Base-by-base conservation (phyloP, 2,888 invertebrate genomes). In the Macropis europaea region DNA sequence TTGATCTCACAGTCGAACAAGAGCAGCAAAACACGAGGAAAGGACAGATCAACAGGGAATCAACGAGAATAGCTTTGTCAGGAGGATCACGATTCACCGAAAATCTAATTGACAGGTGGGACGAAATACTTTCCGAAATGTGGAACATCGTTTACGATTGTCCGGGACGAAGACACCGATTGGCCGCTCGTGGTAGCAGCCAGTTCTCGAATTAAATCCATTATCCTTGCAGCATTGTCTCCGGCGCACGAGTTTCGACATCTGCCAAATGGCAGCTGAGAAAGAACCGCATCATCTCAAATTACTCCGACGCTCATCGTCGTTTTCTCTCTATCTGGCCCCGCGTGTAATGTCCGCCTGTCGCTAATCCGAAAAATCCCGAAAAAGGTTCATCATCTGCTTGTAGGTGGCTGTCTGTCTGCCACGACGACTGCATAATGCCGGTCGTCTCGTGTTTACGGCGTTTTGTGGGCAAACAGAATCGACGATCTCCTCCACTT, bases 211-310 rank as follows among this genome's bases (percentile, higher is more conserved):
- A 81, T 86, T 84, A 84, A 84, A 79, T 81, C 85, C 80, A 82
- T 86, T 84, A 86, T 87, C 83, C 83, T 40, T 34, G 36, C 38
- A 40, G 70, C 73, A 86, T 87, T 87, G 85, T 87, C 84, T 86
- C 84, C 82, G 50, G 76, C 56, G 42, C 9, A 78, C 70, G 79
- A 76, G 83, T 77, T 80, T 82, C 79, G 82, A 82, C 84, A 88
- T 86, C 85, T 85, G 84, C 78, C 76, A 75, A 66, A 81, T 74
- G 56, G 80, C 87, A 86, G 87, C 87, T 86, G 87, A 78, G 69
- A 77, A 83, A 79, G 83, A 81, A 73, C 77, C 82, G 69, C 76
- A 75, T 60, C 84, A 76, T 88, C 87, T 88, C 88, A 80, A 84
- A 81, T 88, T 88, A 88, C 87, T 79, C 80, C 76, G 72, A 68